phyloP scores from a whole-genome alignment of 2,797 vertebrate species.

The Prionace glauca region DNA sequence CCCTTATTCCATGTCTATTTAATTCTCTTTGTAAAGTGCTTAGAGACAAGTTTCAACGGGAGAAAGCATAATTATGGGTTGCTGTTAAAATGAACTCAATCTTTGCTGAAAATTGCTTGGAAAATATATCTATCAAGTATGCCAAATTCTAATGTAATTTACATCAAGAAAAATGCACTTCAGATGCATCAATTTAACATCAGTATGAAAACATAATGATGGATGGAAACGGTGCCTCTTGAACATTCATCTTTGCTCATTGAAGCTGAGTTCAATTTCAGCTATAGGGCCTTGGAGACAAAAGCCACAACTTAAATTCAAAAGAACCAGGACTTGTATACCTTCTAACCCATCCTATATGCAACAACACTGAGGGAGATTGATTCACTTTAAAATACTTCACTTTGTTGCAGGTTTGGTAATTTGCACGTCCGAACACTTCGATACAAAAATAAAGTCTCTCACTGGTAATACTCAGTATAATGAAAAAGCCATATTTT shows the following conservation, averaged over 20 bases:
- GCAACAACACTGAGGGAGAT: neutral
- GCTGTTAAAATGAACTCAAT: neutral
- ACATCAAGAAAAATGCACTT: neutral
- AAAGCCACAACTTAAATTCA: neutral
- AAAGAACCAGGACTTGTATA: neutral
- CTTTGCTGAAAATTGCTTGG: neutral
- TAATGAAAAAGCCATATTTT: neutral
- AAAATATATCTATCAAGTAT: neutral
- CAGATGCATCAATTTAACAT: neutral
- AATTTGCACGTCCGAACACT: neutral
- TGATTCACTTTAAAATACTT: neutral
- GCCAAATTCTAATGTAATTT: neutral
- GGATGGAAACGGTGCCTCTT: neutral
- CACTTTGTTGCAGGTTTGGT: neutral
- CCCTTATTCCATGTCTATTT: neutral
- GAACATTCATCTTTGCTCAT: neutral
- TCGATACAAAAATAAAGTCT: neutral
- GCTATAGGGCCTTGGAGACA: neutral
- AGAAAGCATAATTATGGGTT: neutral
- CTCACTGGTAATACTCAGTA: neutral
- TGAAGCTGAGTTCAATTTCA: neutral
- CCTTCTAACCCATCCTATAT: neutral
- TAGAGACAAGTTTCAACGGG: neutral
- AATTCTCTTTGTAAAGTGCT: neutral
- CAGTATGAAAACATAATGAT: neutral